These are phyloP conservation scores for Lepus townsendii DNA, from an alignment of 2,797 vertebrate species.

Conservation along the genomic window DNA sequence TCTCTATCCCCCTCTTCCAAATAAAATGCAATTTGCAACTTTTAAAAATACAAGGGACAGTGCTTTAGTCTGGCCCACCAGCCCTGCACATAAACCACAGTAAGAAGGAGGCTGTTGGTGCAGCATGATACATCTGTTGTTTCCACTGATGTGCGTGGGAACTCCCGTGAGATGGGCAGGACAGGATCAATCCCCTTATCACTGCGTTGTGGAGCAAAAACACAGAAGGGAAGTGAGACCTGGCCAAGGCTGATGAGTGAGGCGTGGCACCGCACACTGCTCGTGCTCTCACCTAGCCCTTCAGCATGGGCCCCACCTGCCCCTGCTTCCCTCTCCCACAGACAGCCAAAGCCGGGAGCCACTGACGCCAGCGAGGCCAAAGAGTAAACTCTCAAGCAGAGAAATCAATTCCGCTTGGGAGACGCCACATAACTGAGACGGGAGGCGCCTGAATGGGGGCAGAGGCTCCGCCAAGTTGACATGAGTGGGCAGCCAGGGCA, in stretches of 20 bases:
- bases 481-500: constrained; percentile 13
- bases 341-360: constrained; percentile 41
- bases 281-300: not conserved
- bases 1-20: too few relatives aligned
- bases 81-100: not conserved
- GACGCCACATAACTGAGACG: constrained; percentile 26
- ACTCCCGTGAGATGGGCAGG: not conserved
- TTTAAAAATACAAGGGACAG: not conserved
- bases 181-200: not conserved
- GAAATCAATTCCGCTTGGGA: constrained; percentile 69
- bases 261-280: not conserved
- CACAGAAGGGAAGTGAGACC: constrained; percentile 30
- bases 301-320: not conserved
- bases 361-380: constrained; percentile 32
- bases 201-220: not conserved
- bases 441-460: not conserved
- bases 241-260: constrained; percentile 18
- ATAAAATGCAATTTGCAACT: too few relatives aligned
- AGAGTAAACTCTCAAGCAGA: constrained; percentile 66
- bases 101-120: constrained; percentile 5
- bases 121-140: constrained; percentile 22
- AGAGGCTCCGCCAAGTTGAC: constrained; percentile 25
- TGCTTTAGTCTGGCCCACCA: not conserved
- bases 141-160: not conserved
- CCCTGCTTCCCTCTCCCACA: not conserved